Percentiles rank a stretch among this genome's conserved stretches.
Evolutionary conservation across 2,888 invertebrate species (phyloP).

Genomic region (Hemistola chrysoprasaria): DNA sequence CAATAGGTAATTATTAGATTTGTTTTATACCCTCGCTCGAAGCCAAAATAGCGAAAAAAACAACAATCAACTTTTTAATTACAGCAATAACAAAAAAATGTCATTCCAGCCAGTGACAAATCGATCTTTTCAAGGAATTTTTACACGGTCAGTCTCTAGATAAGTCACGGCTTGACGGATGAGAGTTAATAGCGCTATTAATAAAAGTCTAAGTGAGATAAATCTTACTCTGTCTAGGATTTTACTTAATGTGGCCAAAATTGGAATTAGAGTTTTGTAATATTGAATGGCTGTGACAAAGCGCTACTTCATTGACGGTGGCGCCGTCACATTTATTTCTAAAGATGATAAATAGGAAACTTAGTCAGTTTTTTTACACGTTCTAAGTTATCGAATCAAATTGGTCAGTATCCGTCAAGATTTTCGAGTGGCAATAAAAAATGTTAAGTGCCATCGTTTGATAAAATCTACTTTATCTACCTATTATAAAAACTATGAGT

Average conservation of each 20-base stretch:
- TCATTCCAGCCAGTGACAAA: constrained; percentile 53
- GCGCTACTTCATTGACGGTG: too few relatives aligned
- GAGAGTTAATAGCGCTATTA: constrained; percentile 57
- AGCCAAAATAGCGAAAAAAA: constrained; percentile 2
- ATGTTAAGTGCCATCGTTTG: constrained; percentile 4
- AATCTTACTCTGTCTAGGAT: constrained; percentile 34
- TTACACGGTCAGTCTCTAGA: constrained; percentile 47
- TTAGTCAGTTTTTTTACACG: constrained; percentile 6
- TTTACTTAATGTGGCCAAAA: too few relatives aligned
- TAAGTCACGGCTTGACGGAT: constrained; percentile 53
- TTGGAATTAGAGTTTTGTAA: too few relatives aligned
- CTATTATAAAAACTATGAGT: too few relatives aligned
- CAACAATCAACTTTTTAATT: constrained; percentile 56
- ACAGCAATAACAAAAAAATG: constrained; percentile 44
- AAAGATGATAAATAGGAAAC: too few relatives aligned
- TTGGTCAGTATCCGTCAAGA: constrained; percentile 21
- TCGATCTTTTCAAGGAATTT: constrained; percentile 40
- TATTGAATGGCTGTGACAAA: too few relatives aligned
- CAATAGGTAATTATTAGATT: too few relatives aligned
- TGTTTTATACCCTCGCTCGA: not conserved
- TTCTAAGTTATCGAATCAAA: constrained; percentile 23
- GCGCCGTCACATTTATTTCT: too few relatives aligned
- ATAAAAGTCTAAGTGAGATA: constrained; percentile 50
- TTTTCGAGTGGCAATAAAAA: constrained; percentile 9
- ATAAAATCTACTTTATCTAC: too few relatives aligned